These are phyloP conservation scores for Agrilus cyanescens DNA, from an alignment of 2,888 invertebrate genomes.

Conservation along the genomic window DNA sequence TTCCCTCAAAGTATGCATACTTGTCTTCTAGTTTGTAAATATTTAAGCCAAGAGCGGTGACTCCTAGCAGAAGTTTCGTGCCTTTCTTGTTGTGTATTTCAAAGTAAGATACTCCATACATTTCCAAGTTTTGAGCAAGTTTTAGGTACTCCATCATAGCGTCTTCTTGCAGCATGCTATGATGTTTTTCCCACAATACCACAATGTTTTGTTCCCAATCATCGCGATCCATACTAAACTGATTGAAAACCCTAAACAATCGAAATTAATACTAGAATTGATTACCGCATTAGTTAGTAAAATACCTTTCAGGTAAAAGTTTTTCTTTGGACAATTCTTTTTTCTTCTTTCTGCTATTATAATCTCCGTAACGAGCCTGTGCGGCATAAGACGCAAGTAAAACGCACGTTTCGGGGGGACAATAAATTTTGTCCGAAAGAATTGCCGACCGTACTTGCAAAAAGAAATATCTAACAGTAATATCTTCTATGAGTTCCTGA, in stretches of 20 bases:
- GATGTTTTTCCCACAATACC: constrained; percentile 95
- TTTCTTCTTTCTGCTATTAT: constrained; percentile 65
- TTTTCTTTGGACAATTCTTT: constrained; percentile 79
- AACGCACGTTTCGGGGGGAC: constrained; percentile 97
- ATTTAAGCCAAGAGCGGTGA: constrained; percentile 93
- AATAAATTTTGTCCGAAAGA: constrained; percentile 94
- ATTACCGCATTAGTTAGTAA: background rate
- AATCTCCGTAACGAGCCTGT: constrained; percentile 95
- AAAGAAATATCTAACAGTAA: constrained; percentile 88
- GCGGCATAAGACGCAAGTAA: constrained; percentile 94
- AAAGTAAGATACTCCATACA: constrained; percentile 98
- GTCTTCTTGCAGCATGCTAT: constrained; percentile 82
- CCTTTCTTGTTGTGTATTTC: constrained; percentile 98
- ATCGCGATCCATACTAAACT: constrained; percentile 91
- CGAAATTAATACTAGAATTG: background rate
- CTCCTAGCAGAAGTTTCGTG: constrained; percentile 91
- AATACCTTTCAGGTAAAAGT: constrained; percentile 73
- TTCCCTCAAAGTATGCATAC: constrained; percentile 35
- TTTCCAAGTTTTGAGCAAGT: constrained; percentile 92
- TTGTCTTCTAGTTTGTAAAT: constrained; percentile 97
- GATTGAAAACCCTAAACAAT: constrained; percentile 67
- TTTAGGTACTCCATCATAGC: constrained; percentile 99
- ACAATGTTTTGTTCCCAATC: constrained; percentile 96
- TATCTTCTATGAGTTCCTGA: constrained; percentile 96
- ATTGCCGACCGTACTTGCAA: constrained; percentile 91